A percentile compares a stretch with the other conserved stretches of the same genome.
Conservation (phyloP, 2,113 vertebrate genomes). For the Myodes glareolus region DNA sequence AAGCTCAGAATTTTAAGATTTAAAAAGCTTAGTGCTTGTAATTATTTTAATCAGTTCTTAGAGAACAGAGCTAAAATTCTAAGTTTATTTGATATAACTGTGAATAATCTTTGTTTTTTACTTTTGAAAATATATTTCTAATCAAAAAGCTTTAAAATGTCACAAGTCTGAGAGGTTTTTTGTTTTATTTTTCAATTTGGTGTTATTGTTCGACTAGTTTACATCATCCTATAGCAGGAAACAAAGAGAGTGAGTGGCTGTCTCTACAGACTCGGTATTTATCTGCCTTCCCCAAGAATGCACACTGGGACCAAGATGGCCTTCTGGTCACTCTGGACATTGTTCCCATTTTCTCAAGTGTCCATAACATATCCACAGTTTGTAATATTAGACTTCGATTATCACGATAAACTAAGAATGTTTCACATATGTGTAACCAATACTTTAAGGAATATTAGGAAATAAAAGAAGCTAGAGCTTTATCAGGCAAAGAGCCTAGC, state of each 20-base stretch:
- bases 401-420: conserved; percentile 80
- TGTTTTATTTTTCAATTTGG: background rate
- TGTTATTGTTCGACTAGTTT: background rate
- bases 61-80: background rate
- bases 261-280: conserved; percentile 50
- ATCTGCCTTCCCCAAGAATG: conserved; percentile 72
- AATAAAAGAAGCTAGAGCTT: conserved; percentile 80
- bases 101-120: background rate
- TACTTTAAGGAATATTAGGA: conserved; percentile 79
- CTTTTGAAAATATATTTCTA: conserved; percentile 5
- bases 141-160: conserved; percentile 30
- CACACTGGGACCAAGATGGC: conserved; percentile 42
- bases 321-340: conserved; percentile 68
- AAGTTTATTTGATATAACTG: background rate
- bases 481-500: conserved; percentile 71
- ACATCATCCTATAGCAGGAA: background rate
- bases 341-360: conserved; percentile 77
- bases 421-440: conserved; percentile 80
- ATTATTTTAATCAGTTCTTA: background rate
- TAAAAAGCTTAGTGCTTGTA: background rate
- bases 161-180: background rate
- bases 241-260: conserved; percentile 45
- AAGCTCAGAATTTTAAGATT: background rate
- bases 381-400: conserved; percentile 79
- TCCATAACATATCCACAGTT: conserved; percentile 81